Conservation (phyloP, 2,797 vertebrate species). For the Phoeniculus purpureus region DNA sequence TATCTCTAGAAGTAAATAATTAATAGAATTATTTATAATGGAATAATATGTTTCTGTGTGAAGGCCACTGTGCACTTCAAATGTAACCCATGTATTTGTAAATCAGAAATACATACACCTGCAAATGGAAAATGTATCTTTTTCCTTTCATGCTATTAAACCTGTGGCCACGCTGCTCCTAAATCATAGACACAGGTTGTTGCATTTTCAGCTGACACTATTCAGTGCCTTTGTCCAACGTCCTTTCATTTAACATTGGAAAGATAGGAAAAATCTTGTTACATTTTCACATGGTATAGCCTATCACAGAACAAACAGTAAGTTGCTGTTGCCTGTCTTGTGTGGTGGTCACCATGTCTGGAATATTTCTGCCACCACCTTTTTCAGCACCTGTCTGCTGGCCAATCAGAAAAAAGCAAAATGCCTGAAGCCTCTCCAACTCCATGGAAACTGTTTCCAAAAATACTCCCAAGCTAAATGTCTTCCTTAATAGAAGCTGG, state of each 20-base stretch:
- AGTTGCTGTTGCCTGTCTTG: neutral
- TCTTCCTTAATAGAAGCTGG: conserved; percentile 47
- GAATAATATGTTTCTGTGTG: neutral
- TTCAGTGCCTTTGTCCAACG: neutral
- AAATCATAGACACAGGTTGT: neutral
- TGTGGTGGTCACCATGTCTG: conserved; percentile 39
- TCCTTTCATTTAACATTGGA: neutral
- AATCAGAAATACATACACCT: neutral
- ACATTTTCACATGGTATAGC: neutral
- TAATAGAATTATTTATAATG: neutral
- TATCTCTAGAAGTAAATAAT: neutral
- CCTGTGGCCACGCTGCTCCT: neutral
- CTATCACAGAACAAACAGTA: neutral
- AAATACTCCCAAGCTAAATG: conserved; percentile 65
- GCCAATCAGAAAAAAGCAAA: conserved; percentile 69
- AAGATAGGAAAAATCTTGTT: neutral
- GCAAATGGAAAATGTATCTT: neutral
- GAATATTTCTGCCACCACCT: conserved; percentile 74
- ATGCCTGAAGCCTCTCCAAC: conserved; percentile 50
- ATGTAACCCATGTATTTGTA: neutral
- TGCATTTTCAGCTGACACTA: neutral
- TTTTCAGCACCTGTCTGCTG: conserved; percentile 71
- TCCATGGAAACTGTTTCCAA: conserved; percentile 68
- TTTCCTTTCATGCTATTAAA: neutral
- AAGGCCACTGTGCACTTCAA: neutral